Evolutionary conservation across 2,797 vertebrate genomes (phyloP), one percentile per base, ranked within the genome.

Genomic region (Leuciscus waleckii): DNA sequence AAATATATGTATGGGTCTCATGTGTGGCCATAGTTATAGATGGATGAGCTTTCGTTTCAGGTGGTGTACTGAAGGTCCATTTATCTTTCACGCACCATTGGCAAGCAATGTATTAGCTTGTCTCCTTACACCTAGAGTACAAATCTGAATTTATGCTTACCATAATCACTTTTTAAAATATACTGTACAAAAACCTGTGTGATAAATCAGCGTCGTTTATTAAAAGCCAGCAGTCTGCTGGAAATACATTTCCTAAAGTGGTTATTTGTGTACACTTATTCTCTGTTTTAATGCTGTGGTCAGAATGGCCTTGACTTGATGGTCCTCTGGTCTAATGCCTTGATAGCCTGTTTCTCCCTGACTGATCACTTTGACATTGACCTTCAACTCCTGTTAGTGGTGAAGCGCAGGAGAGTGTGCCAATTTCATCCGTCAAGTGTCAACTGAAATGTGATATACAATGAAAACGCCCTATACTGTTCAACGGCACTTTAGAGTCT

Each of bases 301-400:
- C 65, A 84, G 69, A 87, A 87, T 70, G 41, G 68, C 46, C 51
- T 75, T 77, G 74, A 69, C 87, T 84, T 88, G 71, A 79, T 63
- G 54, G 70, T 83, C 58, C 26, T 85, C 63, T 35, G 51, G 58
- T 85, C 85, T 75, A 79, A 63, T 1, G 39, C 11, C 11, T 78
- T 65, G 16, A 46, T 75, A 32, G 82, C 23, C 49, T 69, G 37
- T 51, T 80, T 76, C 41, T 63, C 54, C 11, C 43, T 86, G 84
- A 87, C 86, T 79, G 84, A 89, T 81, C 11, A 23, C 78, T 75
- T 83, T 76, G 75, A 86, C 82, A 86, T 61, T 85, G 87, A 87
- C 87, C 86, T 90, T 89, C 75, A 86, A 71, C 82, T 78, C 81
- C 16, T 85, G 69, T 73, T 70, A 43, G 46, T 37, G 67, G 29